Percentiles rank a stretch among this genome's conserved stretches.
phyloP scores from a whole-genome alignment of 2,797 vertebrate genomes.

The Scyliorhinus canicula region DNA sequence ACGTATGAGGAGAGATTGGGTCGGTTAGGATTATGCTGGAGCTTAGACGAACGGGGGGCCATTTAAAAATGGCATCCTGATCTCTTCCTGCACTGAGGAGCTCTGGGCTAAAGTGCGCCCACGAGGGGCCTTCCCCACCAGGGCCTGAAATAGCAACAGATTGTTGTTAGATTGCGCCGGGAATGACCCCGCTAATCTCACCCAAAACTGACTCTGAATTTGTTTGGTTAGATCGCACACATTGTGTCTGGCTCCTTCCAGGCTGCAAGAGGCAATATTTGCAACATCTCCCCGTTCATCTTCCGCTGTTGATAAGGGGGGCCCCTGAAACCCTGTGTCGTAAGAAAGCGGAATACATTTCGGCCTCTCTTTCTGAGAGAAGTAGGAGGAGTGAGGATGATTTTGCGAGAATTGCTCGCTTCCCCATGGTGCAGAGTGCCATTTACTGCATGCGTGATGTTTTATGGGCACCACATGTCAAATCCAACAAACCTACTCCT shows the following conservation, averaged over 20 bases:
- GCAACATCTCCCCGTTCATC: background rate
- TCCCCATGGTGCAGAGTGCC: background rate
- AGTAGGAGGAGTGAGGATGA: background rate
- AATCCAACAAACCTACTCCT: background rate
- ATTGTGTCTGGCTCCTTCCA: background rate
- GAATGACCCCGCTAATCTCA: no score
- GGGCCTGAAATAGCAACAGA: no score
- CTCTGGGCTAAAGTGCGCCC: no score
- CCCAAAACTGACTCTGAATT: no score
- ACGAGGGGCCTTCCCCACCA: no score
- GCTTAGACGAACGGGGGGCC: no score
- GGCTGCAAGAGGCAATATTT: background rate
- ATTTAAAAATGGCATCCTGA: no score
- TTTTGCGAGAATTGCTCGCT: background rate
- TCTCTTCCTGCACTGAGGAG: no score
- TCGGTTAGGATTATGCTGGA: no score
- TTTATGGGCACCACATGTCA: background rate
- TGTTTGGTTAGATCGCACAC: no score
- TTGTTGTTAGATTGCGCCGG: no score
- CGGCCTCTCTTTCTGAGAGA: background rate
- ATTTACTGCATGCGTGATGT: background rate
- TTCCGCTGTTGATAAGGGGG: background rate
- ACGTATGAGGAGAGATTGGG: no score
- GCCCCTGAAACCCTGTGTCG: background rate
- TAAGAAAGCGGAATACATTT: background rate